These are phyloP conservation scores for Tokudaia muenninki DNA, from an alignment of 2,797 vertebrate species.

Conservation along the genomic window DNA sequence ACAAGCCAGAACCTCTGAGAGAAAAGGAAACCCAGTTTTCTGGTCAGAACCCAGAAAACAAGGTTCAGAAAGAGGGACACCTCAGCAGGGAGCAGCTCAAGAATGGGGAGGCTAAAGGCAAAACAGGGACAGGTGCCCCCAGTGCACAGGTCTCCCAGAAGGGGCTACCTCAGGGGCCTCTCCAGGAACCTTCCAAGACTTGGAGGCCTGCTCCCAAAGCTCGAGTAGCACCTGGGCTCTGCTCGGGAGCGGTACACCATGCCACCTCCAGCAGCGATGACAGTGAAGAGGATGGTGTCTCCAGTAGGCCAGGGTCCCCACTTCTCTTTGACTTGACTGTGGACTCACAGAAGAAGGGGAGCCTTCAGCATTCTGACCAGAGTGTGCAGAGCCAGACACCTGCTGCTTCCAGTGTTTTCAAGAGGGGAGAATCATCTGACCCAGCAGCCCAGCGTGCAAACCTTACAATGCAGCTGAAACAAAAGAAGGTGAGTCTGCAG, in stretches of 20 bases:
- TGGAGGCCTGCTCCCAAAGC: accelerated
- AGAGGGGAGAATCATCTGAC: slow-evolving; percentile 77
- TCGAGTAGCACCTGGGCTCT: accelerated
- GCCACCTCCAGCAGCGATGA: slow-evolving; percentile 25
- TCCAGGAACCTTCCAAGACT: accelerated
- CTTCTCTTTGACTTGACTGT: slow-evolving; percentile 61
- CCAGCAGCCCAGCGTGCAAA: slow-evolving; percentile 84
- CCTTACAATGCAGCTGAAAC: slow-evolving; percentile 91
- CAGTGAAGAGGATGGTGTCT: slow-evolving; percentile 82
- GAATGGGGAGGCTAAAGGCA: slow-evolving; percentile 18
- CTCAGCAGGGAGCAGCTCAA: background rate
- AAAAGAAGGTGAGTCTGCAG: slow-evolving; percentile 92
- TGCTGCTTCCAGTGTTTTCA: slow-evolving; percentile 86
- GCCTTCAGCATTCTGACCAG: slow-evolving; percentile 56
- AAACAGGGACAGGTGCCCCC: background rate
- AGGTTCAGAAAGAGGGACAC: background rate
- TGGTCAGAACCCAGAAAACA: slow-evolving; percentile 33
- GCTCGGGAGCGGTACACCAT: background rate
- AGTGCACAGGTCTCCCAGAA: background rate
- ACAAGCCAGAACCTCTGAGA: background rate
- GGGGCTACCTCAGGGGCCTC: accelerated
- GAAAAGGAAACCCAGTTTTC: slow-evolving; percentile 43
- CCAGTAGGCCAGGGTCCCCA: slow-evolving; percentile 81
- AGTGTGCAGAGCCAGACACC: slow-evolving; percentile 86
- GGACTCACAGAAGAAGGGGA: slow-evolving; percentile 78